Base-by-base conservation (phyloP, 2,113 vertebrate genomes). In the Dipodomys ordii region DNA sequence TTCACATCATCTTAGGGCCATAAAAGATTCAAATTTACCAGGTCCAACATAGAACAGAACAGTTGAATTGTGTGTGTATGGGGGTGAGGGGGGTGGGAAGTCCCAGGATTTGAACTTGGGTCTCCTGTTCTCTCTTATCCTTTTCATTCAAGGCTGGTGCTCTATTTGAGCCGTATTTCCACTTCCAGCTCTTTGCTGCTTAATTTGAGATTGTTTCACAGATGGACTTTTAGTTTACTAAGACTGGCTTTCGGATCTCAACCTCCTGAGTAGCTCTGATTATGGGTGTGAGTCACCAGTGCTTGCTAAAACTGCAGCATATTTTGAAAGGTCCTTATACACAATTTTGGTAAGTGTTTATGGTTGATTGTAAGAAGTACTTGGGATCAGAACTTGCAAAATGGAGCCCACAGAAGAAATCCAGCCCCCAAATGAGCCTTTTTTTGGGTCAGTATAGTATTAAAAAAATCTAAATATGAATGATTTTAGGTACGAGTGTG, bases 391-490 rank as follows among this genome's bases (percentile, higher is more conserved):
- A 88, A 85, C 4, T 93, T 95, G 39, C 23, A 76, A 85, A 77
- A 60, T 18, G 53, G 25, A 78, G 30, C 2, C 49, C 7, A 10
- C 6, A 10, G n/a, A 83, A 39, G 65, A 95, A 85, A 81, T 72
- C 64, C 7, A 60, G 8, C 11, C 67, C 3, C 30, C 28, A 46
- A 7, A 74, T 53, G 22, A 44, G 16, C 27, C 35, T 62, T 72
- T 39, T 46, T 25, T 92, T 53, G 77, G 18, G 23, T 30, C 35
- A 73, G 19, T 9, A 35, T 22, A 60, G 53, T 69, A 15, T 72
- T 89, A 78, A 83, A 88, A 39, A 74, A 92, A 67, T 53, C 32
- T 30, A 11, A 73, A 83, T 68, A 62, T 35, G 87, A 83, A 65
- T 22, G 7, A 80, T 76, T 88, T 71, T 76, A 39, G 53, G n/a